A percentile compares a stretch with the other conserved stretches of the same genome.
Conservation (phyloP, 2,113 vertebrate species). For the Semnornis frantzii region DNA sequence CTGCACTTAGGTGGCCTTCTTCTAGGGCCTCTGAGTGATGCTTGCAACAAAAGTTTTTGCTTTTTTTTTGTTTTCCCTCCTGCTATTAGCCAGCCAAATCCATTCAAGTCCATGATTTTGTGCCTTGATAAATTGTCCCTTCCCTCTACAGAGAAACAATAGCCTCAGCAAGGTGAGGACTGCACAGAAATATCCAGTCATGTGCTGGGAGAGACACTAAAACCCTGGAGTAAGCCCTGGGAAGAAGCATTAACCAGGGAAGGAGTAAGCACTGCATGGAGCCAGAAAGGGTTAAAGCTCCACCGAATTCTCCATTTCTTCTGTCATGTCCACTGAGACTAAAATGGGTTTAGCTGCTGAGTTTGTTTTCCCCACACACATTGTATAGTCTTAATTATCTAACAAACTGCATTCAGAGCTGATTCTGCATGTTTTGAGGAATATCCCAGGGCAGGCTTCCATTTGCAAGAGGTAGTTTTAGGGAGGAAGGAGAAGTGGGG, state of each 20-base stretch:
- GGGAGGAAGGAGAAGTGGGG: neutral
- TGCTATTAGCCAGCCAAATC: neutral
- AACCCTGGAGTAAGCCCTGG: rapidly evolving
- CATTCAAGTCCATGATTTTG: neutral
- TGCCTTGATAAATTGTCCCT: neutral
- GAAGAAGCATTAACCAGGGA: neutral
- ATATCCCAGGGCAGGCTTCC: neutral
- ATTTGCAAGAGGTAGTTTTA: neutral
- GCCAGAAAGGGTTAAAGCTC: neutral
- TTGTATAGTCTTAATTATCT: neutral
- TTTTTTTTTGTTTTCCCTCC: neutral
- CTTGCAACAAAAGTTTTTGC: neutral
- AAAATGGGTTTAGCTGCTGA: neutral
- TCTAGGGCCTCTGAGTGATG: neutral
- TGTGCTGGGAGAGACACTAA: neutral
- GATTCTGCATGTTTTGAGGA: neutral
- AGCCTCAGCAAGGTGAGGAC: neutral
- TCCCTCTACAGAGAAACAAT: neutral
- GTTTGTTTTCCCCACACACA: rapidly evolving
- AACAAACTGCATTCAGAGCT: neutral
- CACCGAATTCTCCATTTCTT: neutral
- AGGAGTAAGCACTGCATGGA: rapidly evolving
- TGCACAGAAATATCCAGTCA: neutral
- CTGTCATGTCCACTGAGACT: neutral
- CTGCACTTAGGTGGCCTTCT: neutral